Evolutionary conservation across 2,113 vertebrate species (phyloP), one percentile per base, ranked within the genome.

Genomic region (Azemiops feae): DNA sequence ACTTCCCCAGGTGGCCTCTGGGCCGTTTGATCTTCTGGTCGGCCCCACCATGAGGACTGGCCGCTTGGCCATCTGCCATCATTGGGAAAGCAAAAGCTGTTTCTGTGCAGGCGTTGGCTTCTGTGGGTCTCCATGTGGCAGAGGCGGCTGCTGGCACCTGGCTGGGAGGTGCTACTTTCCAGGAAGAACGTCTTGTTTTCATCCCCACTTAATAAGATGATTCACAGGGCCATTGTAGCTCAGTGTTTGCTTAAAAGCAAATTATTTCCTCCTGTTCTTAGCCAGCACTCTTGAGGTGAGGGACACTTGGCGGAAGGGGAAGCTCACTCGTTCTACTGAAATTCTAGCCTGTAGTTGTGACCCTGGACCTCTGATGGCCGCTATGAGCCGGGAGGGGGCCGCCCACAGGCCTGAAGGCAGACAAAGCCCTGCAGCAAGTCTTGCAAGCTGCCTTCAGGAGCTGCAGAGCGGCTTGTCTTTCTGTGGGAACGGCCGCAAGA

Each of bases 1-100:
- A 1, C 14, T 0, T 0, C n/a, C 23, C 6, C 57, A 3, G 57
- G 22, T 1, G 12, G n/a, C 39, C n/a, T 5, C 60, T 1, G 4
- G 22, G 0, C 20, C 60, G 6, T 47, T 5, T 18, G 57, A 60
- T 2, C 22, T 14, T 8, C 3, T 25, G 22, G 87, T 1, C 3
- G 10, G 10, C 43, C 8, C 43, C 14, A 5, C 20, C 2, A 5
- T 20, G 45, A 53, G 86, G 47, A 43, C n/a, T 11, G 16, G 27
- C 5, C 7, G 39, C 39, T 34, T 34, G 9, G 18, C 10, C 9
- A 0, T 1, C 2, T 16, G 69, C 69, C 3, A 0, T 1, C 2
- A 1, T 39, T 1, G 69, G 12, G 69, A 34, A 74, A 20, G 16
- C n/a, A 20, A 8, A 18, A 16, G 34, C 69, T 7, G n/a, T 18